Conservation (phyloP, 2,797 vertebrate genomes). For the Varecia variegata region DNA sequence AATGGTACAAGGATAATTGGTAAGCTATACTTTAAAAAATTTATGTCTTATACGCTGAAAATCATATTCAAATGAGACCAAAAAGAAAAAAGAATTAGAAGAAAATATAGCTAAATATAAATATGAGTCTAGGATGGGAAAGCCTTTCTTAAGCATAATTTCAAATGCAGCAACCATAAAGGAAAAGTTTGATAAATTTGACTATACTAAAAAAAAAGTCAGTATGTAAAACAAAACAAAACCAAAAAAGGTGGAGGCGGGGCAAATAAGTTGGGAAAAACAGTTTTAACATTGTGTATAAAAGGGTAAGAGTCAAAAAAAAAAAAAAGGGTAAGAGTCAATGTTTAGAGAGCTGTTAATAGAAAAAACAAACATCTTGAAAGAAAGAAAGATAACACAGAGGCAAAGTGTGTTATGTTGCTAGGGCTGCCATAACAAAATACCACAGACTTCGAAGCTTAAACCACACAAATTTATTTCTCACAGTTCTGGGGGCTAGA, state of each 20-base stretch:
- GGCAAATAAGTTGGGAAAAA: not conserved
- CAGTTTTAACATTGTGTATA: not conserved
- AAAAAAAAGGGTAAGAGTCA: not conserved
- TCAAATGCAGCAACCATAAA: not conserved
- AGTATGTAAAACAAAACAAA: not conserved
- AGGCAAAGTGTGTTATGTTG: not conserved
- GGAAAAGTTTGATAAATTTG: not conserved
- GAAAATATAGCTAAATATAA: not conserved
- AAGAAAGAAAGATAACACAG: not conserved
- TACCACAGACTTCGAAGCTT: not conserved
- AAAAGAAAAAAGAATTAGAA: not conserved
- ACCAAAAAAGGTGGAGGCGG: not conserved
- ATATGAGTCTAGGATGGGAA: not conserved
- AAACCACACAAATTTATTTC: not conserved
- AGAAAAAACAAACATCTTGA: not conserved
- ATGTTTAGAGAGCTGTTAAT: not conserved
- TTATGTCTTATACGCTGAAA: not conserved
- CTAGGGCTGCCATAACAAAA: not conserved
- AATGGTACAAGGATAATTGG: not conserved
- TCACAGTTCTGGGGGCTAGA: not conserved
- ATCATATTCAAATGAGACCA: not conserved
- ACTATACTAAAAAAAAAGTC: not conserved
- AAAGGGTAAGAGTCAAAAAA: not conserved
- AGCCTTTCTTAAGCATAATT: not conserved
- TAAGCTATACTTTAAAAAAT: not conserved